These are phyloP conservation scores for Callocephalon fimbriatum DNA, from an alignment of 2,113 vertebrate genomes.

Conservation along the genomic window DNA sequence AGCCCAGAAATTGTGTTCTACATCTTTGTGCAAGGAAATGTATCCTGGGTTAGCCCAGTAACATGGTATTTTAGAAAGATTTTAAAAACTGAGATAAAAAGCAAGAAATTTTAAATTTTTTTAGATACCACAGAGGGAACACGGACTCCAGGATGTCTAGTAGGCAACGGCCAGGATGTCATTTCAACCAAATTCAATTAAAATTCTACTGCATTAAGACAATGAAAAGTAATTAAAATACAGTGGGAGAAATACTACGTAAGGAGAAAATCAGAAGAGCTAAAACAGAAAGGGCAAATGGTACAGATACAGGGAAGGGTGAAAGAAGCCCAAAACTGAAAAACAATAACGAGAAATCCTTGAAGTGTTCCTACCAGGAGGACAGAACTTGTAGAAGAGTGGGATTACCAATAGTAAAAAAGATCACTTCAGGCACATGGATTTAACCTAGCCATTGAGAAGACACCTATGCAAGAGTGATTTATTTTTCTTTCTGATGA, in stretches of 20 bases:
- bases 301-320: accelerated
- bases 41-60: background rate
- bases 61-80: background rate
- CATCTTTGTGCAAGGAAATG: background rate
- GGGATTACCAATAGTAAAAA: background rate
- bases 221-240: background rate
- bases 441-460: background rate
- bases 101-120: background rate
- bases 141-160: background rate
- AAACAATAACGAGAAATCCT: background rate
- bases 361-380: background rate
- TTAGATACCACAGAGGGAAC: background rate
- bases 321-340: background rate
- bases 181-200: background rate
- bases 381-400: background rate
- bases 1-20: background rate
- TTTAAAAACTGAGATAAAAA: background rate
- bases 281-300: background rate
- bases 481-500: background rate
- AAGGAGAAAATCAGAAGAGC: background rate
- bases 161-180: background rate
- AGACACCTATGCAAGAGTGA: background rate
- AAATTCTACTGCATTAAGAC: background rate
- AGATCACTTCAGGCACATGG: background rate
- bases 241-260: background rate